Conservation (phyloP, 2,113 vertebrate genomes). For the Nibea coibor region DNA sequence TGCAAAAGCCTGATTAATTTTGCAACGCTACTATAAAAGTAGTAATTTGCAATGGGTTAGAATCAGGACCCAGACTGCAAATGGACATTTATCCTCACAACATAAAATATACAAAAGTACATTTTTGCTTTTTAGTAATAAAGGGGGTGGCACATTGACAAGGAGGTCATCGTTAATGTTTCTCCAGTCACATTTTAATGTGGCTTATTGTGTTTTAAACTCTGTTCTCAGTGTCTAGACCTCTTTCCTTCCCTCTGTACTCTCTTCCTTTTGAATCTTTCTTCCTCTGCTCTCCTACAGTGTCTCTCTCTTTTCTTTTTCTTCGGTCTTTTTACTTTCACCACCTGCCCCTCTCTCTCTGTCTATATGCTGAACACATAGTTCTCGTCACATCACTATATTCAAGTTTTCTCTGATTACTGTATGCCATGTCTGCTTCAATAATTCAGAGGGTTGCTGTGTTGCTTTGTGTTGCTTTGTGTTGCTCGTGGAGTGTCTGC, state of each 20-base stretch:
- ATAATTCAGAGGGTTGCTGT: constrained; percentile 45
- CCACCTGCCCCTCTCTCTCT: constrained; percentile 3
- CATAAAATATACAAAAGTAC: background rate
- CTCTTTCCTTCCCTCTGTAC: background rate
- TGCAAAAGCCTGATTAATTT: background rate
- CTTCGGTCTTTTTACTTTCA: background rate
- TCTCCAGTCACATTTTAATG: background rate
- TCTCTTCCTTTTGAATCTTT: background rate
- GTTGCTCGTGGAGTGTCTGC: constrained; percentile 1
- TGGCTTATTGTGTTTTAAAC: background rate
- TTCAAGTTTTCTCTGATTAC: constrained; percentile 27
- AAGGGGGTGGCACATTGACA: background rate
- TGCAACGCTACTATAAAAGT: background rate
- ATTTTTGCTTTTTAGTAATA: background rate
- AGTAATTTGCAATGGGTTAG: background rate
- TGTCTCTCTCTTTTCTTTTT: background rate
- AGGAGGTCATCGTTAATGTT: background rate
- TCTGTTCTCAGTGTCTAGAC: background rate
- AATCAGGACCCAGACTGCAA: background rate
- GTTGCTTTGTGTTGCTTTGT: constrained; percentile 34
- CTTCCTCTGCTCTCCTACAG: background rate
- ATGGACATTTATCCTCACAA: background rate
- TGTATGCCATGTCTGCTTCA: constrained; percentile 33
- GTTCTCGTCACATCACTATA: constrained; percentile 30
- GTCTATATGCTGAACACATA: constrained; percentile 26